A percentile compares a stretch with the other conserved stretches of the same genome.
These are phyloP conservation scores for Aphis gossypii DNA, from an alignment of 1,140 invertebrate species.

Conservation along the genomic window DNA sequence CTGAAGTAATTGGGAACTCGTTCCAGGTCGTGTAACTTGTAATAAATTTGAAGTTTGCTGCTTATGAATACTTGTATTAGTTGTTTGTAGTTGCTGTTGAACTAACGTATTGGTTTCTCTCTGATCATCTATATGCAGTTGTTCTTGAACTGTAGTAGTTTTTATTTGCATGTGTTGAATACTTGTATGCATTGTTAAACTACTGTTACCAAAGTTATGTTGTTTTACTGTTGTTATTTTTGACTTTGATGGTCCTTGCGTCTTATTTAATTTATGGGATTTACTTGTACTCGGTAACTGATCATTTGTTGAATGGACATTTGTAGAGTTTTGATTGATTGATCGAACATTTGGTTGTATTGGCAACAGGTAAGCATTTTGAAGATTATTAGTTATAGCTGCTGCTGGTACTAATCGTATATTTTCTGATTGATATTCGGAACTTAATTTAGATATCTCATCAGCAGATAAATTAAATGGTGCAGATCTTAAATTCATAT, in stretches of 20 bases:
- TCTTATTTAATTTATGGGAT: background rate
- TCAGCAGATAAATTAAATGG: background rate
- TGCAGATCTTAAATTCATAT: background rate
- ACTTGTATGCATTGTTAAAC: background rate
- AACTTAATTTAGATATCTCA: background rate
- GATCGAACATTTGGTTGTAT: background rate
- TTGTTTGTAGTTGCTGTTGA: background rate
- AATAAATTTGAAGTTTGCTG: background rate
- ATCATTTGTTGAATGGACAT: background rate
- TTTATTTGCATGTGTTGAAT: conserved; percentile 13
- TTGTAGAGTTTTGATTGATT: background rate
- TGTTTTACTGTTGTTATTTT: background rate
- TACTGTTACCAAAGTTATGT: background rate
- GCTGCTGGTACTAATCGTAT: background rate
- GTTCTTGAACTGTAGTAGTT: background rate
- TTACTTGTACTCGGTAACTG: background rate
- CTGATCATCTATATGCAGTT: background rate
- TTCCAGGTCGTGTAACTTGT: background rate
- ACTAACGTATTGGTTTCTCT: background rate
- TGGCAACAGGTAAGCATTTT: background rate
- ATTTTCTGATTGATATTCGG: background rate
- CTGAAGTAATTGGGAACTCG: background rate
- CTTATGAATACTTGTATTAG: background rate
- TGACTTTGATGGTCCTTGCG: background rate
- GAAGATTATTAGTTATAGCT: background rate